phyloP scores from a whole-genome alignment of 2,113 vertebrate genomes.

The Elephas maximus region DNA sequence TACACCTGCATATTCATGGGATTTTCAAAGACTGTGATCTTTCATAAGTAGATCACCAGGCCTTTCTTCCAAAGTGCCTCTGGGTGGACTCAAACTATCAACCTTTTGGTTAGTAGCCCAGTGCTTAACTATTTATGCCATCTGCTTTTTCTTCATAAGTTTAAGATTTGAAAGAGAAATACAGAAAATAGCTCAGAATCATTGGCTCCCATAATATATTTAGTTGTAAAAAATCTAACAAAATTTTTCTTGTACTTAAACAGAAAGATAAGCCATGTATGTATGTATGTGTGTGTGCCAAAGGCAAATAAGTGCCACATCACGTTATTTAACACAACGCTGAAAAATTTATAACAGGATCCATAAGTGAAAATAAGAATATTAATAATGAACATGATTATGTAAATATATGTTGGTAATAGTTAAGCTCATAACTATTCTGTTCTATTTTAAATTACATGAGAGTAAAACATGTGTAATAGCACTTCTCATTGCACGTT shows the following conservation, averaged over 20 bases:
- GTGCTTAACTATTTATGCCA: not conserved
- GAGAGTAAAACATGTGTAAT: not conserved
- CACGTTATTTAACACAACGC: not conserved
- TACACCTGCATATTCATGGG: not conserved
- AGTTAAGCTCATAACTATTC: not conserved
- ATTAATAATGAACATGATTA: constrained; percentile 45
- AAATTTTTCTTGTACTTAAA: not conserved
- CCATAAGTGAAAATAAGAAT: constrained; percentile 39
- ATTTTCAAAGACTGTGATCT: not conserved
- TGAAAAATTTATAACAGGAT: constrained; percentile 37
- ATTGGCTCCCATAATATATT: not conserved
- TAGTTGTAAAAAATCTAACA: not conserved
- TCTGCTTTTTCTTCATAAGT: not conserved
- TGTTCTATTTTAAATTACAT: constrained; percentile 47
- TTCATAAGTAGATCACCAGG: not conserved
- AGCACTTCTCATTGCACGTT: constrained; percentile 43
- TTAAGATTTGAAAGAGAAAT: constrained; percentile 27
- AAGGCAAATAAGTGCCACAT: not conserved
- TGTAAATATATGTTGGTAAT: constrained; percentile 41
- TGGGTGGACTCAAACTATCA: not conserved
- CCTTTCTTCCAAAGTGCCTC: not conserved
- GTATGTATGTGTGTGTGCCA: not conserved
- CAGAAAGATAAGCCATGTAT: constrained; percentile 42
- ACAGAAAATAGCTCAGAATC: not conserved
- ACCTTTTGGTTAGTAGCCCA: not conserved